Evolutionary conservation across 1,140 invertebrate genomes (phyloP).

Genomic region (Odontomachus brunneus): DNA sequence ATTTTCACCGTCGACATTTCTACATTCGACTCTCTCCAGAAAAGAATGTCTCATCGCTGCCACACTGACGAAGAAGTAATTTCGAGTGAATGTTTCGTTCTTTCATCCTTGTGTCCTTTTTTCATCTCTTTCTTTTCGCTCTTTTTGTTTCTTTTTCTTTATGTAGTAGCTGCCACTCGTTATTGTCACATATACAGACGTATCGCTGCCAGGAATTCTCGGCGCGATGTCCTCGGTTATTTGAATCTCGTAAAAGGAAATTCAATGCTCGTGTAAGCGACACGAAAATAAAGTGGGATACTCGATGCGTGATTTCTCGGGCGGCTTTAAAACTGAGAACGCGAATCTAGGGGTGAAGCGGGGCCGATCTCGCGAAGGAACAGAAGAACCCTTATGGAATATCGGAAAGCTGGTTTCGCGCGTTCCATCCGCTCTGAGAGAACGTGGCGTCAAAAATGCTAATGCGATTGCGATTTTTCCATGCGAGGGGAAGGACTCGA

Average conservation of each 20-base stretch:
- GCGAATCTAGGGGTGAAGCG: neutral
- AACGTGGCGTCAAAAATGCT: too few species aligned
- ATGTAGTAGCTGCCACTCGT: slow-evolving; percentile 30
- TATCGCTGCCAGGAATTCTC: neutral
- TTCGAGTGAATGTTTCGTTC: slow-evolving; percentile 1
- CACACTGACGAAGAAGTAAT: slow-evolving; percentile 31
- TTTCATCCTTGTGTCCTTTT: neutral
- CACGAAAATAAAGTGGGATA: slow-evolving; percentile 25
- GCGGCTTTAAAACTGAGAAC: slow-evolving; percentile 11
- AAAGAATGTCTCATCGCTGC: slow-evolving; percentile 53
- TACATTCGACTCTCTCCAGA: slow-evolving; percentile 44
- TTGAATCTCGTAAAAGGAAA: slow-evolving; percentile 26
- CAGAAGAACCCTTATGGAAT: too few species aligned
- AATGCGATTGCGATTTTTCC: too few species aligned
- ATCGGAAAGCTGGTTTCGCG: too few species aligned
- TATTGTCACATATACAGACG: slow-evolving; percentile 28
- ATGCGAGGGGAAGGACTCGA: too few species aligned
- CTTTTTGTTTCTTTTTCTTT: neutral
- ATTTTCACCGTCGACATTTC: slow-evolving; percentile 41
- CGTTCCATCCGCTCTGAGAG: too few species aligned
- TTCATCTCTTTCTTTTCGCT: too few species aligned
- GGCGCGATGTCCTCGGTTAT: slow-evolving; percentile 27
- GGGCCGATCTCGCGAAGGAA: too few species aligned
- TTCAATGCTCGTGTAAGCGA: slow-evolving; percentile 28
- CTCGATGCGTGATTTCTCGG: slow-evolving; percentile 7